phyloP scores from a whole-genome alignment of 2,888 invertebrate genomes.

The Apeira syringaria region DNA sequence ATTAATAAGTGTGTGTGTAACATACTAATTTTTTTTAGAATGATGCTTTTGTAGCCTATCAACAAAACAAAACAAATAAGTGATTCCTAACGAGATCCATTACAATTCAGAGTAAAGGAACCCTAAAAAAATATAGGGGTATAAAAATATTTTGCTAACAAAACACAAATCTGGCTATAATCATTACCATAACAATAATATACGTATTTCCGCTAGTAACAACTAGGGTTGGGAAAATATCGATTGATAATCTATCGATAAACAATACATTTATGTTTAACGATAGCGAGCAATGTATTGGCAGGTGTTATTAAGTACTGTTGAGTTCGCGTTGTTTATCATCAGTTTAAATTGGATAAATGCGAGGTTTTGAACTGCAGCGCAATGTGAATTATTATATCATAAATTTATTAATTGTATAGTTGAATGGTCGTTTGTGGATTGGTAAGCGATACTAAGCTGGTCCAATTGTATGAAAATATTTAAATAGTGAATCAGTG shows the following conservation, averaged over 20 bases:
- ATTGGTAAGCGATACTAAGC: neutral
- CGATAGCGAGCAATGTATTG: neutral
- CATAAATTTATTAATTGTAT: neutral
- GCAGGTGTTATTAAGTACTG: neutral
- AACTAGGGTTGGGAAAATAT: slow-evolving; percentile 17
- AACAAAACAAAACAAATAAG: slow-evolving; percentile 6
- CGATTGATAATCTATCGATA: slow-evolving; percentile 3
- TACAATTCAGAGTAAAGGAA: neutral
- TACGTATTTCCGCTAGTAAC: slow-evolving; percentile 14
- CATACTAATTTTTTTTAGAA: no score
- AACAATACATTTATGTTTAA: slow-evolving; percentile 1
- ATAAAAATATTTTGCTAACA: slow-evolving; percentile 22
- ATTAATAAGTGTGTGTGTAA: no score
- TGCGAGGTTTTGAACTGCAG: neutral
- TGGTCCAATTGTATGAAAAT: no score
- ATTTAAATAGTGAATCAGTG: no score
- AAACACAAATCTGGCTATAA: slow-evolving; percentile 29
- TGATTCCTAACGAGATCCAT: slow-evolving; percentile 6
- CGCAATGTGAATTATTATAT: neutral
- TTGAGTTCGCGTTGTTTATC: neutral
- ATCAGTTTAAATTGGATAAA: neutral
- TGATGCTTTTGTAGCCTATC: no score
- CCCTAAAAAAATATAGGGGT: slow-evolving; percentile 10
- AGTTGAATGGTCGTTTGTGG: neutral
- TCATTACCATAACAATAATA: slow-evolving; percentile 32